phyloP scores from a whole-genome alignment of 2,113 vertebrate species.

The Tragelaphus imberbis region DNA sequence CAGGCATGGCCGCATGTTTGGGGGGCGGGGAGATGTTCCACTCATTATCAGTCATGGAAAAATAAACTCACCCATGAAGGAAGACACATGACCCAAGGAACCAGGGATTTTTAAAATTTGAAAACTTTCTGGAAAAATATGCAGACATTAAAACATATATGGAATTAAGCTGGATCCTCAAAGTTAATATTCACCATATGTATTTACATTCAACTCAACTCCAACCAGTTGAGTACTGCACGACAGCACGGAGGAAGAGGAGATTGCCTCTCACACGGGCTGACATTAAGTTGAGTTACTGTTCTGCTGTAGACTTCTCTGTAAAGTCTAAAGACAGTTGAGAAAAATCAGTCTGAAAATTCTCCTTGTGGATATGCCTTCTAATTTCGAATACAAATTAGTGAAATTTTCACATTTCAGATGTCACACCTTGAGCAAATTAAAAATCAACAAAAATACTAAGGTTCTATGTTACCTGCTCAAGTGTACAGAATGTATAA shows the following conservation, averaged over 20 bases:
- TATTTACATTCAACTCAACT: slow-evolving; percentile 51
- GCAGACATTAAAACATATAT: slow-evolving; percentile 61
- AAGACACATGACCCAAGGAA: slow-evolving; percentile 65
- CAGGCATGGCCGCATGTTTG: neutral
- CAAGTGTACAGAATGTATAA: slow-evolving; percentile 93
- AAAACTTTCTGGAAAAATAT: slow-evolving; percentile 71
- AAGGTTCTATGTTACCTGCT: slow-evolving; percentile 82
- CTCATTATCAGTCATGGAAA: slow-evolving; percentile 69
- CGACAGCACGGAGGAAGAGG: slow-evolving; percentile 43
- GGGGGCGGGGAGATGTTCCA: neutral
- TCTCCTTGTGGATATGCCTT: slow-evolving; percentile 61
- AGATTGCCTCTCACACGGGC: slow-evolving; percentile 27
- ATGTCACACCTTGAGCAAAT: slow-evolving; percentile 80
- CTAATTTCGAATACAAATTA: slow-evolving; percentile 76
- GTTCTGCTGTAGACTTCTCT: slow-evolving; percentile 42
- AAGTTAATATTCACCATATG: slow-evolving; percentile 59
- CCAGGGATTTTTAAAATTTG: slow-evolving; percentile 45
- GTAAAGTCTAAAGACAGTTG: slow-evolving; percentile 56
- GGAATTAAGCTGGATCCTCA: slow-evolving; percentile 63
- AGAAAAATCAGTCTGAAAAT: slow-evolving; percentile 55
- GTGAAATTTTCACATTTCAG: slow-evolving; percentile 77
- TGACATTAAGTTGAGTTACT: slow-evolving; percentile 53
- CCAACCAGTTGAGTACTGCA: neutral
- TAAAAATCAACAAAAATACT: slow-evolving; percentile 84
- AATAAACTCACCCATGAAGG: slow-evolving; percentile 69